phyloP scores from a whole-genome alignment of 2,113 vertebrate genomes.

The Corvus cornix region DNA sequence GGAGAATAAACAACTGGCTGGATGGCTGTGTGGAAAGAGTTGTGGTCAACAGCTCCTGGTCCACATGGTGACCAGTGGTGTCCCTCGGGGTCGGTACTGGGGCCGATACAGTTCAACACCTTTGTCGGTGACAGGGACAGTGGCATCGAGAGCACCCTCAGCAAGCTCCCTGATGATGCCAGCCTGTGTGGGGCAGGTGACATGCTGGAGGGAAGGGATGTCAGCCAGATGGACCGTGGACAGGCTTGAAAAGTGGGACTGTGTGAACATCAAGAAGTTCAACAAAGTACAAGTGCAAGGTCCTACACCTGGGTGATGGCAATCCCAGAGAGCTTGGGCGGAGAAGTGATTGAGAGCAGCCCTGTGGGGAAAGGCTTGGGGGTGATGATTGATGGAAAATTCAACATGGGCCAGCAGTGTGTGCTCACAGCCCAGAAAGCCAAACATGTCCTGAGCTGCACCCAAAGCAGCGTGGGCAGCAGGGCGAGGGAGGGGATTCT shows the following conservation, averaged over 20 bases:
- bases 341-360: neutral
- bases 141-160: neutral
- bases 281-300: neutral
- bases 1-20: neutral
- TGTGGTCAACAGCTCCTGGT: neutral
- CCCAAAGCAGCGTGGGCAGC: neutral
- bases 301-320: accelerated
- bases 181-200: neutral
- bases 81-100: neutral
- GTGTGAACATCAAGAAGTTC: neutral
- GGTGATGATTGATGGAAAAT: neutral
- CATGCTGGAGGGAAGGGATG: neutral
- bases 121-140: neutral
- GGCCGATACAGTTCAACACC: neutral
- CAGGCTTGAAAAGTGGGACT: neutral
- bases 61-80: neutral
- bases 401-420: no score
- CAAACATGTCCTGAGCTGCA: neutral
- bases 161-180: neutral
- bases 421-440: neutral
- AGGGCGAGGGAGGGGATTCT: neutral
- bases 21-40: no score
- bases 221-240: neutral
- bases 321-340: neutral
- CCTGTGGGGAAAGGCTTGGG: neutral